Evolutionary conservation across 2,888 invertebrate species (phyloP).

Genomic region (Thymelicus lineola): DNA sequence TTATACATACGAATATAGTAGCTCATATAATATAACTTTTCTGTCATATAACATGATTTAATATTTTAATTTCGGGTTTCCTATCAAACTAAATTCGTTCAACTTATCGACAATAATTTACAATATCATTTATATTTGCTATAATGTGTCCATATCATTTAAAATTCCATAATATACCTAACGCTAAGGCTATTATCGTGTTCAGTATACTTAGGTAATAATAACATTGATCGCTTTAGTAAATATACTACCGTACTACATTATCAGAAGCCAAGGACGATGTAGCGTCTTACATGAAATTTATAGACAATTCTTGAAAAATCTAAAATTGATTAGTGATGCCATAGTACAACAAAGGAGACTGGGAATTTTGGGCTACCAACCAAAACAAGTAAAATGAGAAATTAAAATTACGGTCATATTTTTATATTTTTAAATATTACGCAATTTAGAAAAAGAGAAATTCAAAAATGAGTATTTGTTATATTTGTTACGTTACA

Average conservation of each 20-base stretch:
- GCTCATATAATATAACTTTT: not conserved
- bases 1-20: not conserved
- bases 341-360: not conserved
- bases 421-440: no score
- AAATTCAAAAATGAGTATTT: no score
- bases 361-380: no score
- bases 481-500: no score
- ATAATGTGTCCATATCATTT: constrained; percentile 32
- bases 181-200: constrained; percentile 2
- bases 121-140: constrained; percentile 28
- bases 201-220: constrained; percentile 5
- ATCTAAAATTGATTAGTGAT: not conserved
- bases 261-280: constrained; percentile 1
- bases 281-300: not conserved
- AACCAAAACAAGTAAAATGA: no score
- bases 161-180: not conserved
- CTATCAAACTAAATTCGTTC: constrained; percentile 9
- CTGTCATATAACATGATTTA: no score
- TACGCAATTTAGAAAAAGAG: no score
- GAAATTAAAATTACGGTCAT: no score
- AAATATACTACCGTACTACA: not conserved
- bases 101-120: constrained; percentile 37
- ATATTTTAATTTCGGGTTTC: no score
- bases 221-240: not conserved
- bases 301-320: not conserved